These are phyloP conservation scores for Propithecus deckenii DNA, from an alignment of 2,797 vertebrate species.

Conservation along the genomic window DNA sequence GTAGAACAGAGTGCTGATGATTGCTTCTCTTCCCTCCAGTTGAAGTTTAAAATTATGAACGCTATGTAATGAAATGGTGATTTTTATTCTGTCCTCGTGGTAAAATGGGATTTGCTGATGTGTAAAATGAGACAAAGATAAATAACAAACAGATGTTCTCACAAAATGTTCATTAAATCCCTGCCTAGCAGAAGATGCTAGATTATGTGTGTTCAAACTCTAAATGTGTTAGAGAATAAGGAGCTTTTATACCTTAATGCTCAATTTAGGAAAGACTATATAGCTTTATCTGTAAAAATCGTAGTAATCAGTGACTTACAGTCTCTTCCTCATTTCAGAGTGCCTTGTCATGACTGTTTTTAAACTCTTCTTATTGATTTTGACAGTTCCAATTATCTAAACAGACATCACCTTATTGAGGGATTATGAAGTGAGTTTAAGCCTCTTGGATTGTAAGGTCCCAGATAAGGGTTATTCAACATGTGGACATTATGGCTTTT, in stretches of 20 bases:
- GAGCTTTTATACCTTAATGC: constrained; percentile 76
- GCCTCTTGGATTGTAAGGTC: neutral
- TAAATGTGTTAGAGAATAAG: constrained; percentile 73
- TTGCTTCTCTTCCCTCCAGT: neutral
- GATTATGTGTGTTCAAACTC: constrained; percentile 77
- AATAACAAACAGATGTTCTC: constrained; percentile 82
- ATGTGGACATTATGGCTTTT: constrained; percentile 25
- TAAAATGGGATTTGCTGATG: constrained; percentile 77
- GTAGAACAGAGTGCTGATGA: constrained; percentile 50
- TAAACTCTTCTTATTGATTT: constrained; percentile 74
- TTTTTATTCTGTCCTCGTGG: constrained; percentile 75
- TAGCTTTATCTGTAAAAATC: constrained; percentile 73
- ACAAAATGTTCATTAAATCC: constrained; percentile 80
- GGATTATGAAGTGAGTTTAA: constrained; percentile 46
- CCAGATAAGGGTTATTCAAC: neutral
- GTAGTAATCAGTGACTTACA: constrained; percentile 74
- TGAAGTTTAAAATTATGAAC: constrained; percentile 75
- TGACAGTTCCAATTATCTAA: constrained; percentile 71
- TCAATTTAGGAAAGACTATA: constrained; percentile 73
- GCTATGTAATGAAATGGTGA: constrained; percentile 78
- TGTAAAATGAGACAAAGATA: constrained; percentile 81
- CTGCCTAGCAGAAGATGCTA: constrained; percentile 65
- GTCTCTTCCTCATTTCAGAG: constrained; percentile 59
- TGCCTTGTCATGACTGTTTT: constrained; percentile 69
- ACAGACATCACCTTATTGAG: constrained; percentile 60